Evolutionary conservation across 2,797 vertebrate genomes (phyloP), one percentile per base, ranked within the genome.

Genomic region (Callimico goeldii): DNA sequence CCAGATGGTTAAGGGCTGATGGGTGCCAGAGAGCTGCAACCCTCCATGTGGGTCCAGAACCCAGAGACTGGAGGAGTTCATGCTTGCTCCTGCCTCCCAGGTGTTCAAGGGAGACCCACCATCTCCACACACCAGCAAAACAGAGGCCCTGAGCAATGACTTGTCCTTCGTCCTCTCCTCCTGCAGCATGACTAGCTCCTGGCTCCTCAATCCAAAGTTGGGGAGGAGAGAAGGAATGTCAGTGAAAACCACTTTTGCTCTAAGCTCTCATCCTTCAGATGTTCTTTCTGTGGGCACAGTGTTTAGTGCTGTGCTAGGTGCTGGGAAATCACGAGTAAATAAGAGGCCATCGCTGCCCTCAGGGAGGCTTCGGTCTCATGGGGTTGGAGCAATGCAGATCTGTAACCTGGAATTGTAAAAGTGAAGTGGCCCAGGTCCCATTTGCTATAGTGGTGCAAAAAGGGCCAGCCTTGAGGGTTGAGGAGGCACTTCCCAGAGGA

Each of bases 181-280:
- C 57, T 5, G 24, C 11, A 41, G 14, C n/a, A 36, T 10, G 36
- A 55, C 17, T 52, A 43, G 43, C 17, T 77, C 64, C 10, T 11
- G 3, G 9, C 19, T 17, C 41, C 10, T 8, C 14, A 61, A 30
- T n/a, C 75, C 82, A 11, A 57, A 0, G 46, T 14, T 33, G 12
- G 22, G 72, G 50, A 1, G 9, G 12, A n/a, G 52, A 15, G 12
- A 30, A 57, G 13, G 24, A 36, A 58, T 4, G 20, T 19, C 58
- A 15, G 20, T 0, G 17, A 30, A 8, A 30, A 19, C 0, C n/a
- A 24, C 5, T 7, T 0, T 22, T 10, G 19, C 7, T 14, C 7
- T 9, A 33, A 4, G 50, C n/a, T 5, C 3, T 13, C 1, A 4
- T 39, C 4, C 36, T 36, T 72, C n/a, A 70, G 67, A 64, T 64